A percentile compares a stretch with the other conserved stretches of the same genome.
Conservation (phyloP, 2,888 invertebrate genomes). For the Perdita meconis region DNA sequence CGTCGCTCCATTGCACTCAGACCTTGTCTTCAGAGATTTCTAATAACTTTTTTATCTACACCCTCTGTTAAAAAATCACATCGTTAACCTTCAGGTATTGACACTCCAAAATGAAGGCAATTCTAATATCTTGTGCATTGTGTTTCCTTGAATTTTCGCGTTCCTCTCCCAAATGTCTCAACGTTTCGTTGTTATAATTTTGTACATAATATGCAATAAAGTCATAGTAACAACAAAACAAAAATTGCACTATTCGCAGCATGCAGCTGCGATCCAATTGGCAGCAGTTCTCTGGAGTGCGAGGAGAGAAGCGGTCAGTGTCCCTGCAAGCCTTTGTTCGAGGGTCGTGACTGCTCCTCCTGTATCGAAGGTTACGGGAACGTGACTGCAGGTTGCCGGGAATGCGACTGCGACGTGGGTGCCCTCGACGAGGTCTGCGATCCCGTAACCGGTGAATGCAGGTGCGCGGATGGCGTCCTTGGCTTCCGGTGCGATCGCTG, state of each 20-base stretch:
- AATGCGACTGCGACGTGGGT: constrained; percentile 92
- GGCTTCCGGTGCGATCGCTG: constrained; percentile 92
- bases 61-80: too few species aligned
- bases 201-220: too few species aligned
- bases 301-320: constrained; percentile 91
- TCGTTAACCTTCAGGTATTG: too few species aligned
- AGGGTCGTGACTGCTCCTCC: constrained; percentile 88
- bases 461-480: constrained; percentile 91
- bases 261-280: constrained; percentile 92
- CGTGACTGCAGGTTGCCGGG: constrained; percentile 91
- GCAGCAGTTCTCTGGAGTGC: constrained; percentile 90
- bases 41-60: too few species aligned
- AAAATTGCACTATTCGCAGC: constrained; percentile 79
- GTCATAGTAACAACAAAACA: neutral
- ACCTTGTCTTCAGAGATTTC: too few species aligned
- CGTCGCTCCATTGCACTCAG: too few species aligned
- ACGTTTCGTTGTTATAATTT: too few species aligned
- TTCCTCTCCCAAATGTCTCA: too few species aligned
- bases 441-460: constrained; percentile 90
- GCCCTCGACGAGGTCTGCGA: constrained; percentile 90
- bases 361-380: constrained; percentile 89
- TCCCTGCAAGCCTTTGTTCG: constrained; percentile 89
- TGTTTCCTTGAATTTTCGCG: too few species aligned
- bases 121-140: too few species aligned
- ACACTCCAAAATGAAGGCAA: too few species aligned